Percentiles rank a stretch among this genome's conserved stretches.
These are phyloP conservation scores for Phrynocephalus vlangalii DNA, from an alignment of 2,797 vertebrate species.

Conservation along the genomic window DNA sequence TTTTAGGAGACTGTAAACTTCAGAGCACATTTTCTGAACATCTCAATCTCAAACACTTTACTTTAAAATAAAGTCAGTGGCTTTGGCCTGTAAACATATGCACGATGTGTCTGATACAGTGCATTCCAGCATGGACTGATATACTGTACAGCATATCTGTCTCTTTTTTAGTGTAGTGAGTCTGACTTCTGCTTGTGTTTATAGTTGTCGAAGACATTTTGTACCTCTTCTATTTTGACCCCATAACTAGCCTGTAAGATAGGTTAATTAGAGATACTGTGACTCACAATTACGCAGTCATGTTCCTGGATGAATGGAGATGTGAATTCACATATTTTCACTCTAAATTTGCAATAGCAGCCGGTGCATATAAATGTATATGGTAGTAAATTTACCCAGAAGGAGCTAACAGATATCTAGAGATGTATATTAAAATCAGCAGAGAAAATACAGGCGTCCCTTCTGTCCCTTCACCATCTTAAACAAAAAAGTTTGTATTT, in stretches of 20 bases:
- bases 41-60: background rate
- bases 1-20: background rate
- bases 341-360: background rate
- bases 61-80: background rate
- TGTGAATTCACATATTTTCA: background rate
- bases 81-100: background rate
- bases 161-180: background rate
- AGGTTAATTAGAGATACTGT: background rate
- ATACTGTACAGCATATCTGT: background rate
- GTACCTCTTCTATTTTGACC: background rate
- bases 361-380: background rate
- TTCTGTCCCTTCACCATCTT: background rate
- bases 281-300: background rate
- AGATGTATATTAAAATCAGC: background rate
- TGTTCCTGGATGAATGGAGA: background rate
- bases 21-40: background rate
- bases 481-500: background rate
- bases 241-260: background rate
- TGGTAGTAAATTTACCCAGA: background rate
- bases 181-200: background rate
- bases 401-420: slow-evolving; percentile 17
- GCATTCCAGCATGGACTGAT: background rate
- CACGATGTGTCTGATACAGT: background rate
- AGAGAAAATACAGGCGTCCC: background rate
- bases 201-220: background rate